phyloP scores from a whole-genome alignment of 2,113 vertebrate genomes.

The Notothenia rossii region DNA sequence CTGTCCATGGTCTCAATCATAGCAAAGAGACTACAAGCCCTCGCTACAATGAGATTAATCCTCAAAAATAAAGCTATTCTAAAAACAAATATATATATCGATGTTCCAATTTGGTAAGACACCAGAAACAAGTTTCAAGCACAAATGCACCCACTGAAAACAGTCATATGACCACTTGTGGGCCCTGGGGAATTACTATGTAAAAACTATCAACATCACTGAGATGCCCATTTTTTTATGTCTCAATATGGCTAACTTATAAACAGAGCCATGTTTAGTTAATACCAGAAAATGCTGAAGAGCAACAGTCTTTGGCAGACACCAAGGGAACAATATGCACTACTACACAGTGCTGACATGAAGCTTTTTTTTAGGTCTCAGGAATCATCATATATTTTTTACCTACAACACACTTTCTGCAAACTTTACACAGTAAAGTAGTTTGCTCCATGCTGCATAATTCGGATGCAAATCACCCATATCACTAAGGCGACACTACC shows the following conservation, averaged over 20 bases:
- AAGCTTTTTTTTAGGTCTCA: not conserved
- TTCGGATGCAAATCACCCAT: not conserved
- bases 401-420: not conserved
- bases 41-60: too few species aligned
- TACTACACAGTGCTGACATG: too few species aligned
- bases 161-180: too few species aligned
- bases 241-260: not conserved
- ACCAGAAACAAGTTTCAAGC: too few species aligned
- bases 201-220: too few species aligned
- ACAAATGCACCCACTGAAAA: too few species aligned
- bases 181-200: too few species aligned
- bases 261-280: not conserved
- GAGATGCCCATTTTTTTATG: slow-evolving; percentile 14
- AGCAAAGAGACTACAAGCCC: too few species aligned
- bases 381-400: not conserved
- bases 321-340: not conserved
- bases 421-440: not conserved
- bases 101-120: too few species aligned
- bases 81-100: too few species aligned
- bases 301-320: not conserved
- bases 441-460: not conserved
- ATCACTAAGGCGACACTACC: not conserved
- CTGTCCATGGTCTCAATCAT: too few species aligned
- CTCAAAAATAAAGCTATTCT: too few species aligned
- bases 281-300: not conserved